These are phyloP conservation scores for Forbesichthys agassizii DNA, from an alignment of 2,113 vertebrate species.

Conservation along the genomic window DNA sequence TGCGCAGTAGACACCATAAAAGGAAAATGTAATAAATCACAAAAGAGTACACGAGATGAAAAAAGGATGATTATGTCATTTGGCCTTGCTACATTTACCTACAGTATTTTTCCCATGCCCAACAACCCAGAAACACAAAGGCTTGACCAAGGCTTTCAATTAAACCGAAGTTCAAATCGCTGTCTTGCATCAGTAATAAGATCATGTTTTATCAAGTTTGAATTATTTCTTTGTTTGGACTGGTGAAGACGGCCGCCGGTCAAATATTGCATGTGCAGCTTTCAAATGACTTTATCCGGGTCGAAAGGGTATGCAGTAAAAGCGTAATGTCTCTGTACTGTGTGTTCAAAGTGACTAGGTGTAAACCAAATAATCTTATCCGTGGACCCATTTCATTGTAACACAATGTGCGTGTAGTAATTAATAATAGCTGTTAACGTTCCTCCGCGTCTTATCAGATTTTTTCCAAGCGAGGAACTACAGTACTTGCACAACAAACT, in stretches of 20 bases:
- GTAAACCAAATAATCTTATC: no score
- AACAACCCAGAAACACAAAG: no score
- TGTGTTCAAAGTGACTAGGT: no score
- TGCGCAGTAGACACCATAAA: not conserved
- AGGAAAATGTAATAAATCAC: constrained; percentile 3
- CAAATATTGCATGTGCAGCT: no score
- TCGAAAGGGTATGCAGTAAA: no score
- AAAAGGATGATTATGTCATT: not conserved
- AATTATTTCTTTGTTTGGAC: no score
- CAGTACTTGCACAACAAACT: not conserved
- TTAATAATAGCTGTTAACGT: constrained; percentile 38
- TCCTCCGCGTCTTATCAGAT: constrained; percentile 31
- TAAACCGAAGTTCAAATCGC: not conserved
- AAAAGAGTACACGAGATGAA: not conserved
- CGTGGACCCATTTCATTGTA: not conserved
- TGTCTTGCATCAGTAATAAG: not conserved
- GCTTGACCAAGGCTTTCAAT: not conserved
- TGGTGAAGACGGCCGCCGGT: no score
- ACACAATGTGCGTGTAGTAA: constrained; percentile 20
- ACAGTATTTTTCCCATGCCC: no score
- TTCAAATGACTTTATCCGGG: no score
- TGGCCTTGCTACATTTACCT: not conserved
- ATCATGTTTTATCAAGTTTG: no score
- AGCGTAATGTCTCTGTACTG: no score
- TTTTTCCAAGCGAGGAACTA: constrained; percentile 3